Evolutionary conservation across 2,797 vertebrate genomes (phyloP).

Genomic region (Galagoides demidoff): DNA sequence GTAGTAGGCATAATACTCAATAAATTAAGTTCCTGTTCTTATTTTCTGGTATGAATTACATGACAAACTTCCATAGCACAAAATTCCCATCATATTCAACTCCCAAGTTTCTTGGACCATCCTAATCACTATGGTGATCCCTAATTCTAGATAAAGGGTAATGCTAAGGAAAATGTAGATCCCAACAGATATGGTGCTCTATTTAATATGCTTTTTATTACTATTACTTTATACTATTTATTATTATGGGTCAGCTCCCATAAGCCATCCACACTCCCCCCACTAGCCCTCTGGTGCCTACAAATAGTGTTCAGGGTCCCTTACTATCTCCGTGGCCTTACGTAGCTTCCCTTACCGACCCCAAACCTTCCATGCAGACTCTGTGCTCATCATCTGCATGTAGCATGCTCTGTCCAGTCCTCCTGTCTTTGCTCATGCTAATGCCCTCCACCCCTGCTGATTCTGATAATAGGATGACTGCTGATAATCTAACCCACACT

Average conservation of each 20-base stretch:
- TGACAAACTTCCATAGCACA: background rate
- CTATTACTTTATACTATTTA: too few relatives aligned
- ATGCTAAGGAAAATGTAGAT: background rate
- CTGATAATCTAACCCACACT: background rate
- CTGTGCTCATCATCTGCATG: accelerated
- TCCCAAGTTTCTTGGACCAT: background rate
- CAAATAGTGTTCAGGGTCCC: background rate
- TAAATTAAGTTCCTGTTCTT: background rate
- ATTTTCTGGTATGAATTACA: background rate
- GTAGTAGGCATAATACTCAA: background rate
- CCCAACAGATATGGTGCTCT: background rate
- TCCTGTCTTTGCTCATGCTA: background rate
- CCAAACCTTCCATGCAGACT: background rate
- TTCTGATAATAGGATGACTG: background rate
- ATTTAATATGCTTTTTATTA: background rate
- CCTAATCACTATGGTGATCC: background rate
- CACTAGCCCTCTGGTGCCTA: too few relatives aligned
- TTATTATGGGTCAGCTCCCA: background rate
- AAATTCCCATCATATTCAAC: background rate
- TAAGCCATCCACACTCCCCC: background rate
- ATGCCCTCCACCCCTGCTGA: background rate
- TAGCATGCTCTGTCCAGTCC: background rate
- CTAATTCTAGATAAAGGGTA: background rate
- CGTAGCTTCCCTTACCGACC: background rate
- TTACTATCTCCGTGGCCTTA: too few relatives aligned